A percentile compares a stretch with the other conserved stretches of the same genome.
Conservation (phyloP, 2,888 invertebrate species). For the Leptopilina drosophilae region DNA sequence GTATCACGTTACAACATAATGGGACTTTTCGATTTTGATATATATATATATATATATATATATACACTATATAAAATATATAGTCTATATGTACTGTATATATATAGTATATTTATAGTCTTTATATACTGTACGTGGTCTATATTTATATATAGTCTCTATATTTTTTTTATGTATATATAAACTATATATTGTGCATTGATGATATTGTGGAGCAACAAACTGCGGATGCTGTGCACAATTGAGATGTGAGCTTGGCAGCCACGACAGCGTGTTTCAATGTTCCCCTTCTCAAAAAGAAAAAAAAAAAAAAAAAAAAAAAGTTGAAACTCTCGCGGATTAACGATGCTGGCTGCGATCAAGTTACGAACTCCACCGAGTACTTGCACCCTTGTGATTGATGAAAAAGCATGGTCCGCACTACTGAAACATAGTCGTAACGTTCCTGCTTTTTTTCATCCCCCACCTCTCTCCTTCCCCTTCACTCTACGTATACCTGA, state of each 20-base stretch:
- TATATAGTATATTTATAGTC: too few species aligned
- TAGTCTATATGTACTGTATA: too few species aligned
- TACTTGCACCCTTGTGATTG: conserved; percentile 35
- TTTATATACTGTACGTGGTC: too few species aligned
- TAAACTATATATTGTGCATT: too few species aligned
- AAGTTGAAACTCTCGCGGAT: conserved; percentile 36
- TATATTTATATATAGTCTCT: too few species aligned
- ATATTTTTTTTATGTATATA: too few species aligned
- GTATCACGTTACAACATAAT: neutral
- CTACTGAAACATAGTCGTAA: conserved; percentile 28
- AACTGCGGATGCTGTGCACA: conserved; percentile 2
- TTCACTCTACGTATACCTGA: neutral
- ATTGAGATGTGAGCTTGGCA: conserved; percentile 16
- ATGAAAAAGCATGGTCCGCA: conserved; percentile 23
- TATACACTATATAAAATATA: too few species aligned
- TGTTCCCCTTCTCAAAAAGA: neutral
- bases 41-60: neutral
- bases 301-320: conserved; percentile 3
- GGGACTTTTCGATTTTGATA: neutral
- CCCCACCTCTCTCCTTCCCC: neutral
- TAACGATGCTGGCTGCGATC: conserved; percentile 39
- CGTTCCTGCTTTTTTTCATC: conserved; percentile 11
- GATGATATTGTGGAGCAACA: conserved; percentile 4
- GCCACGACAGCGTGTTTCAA: conserved; percentile 24
- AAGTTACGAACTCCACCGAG: conserved; percentile 34